A percentile compares a stretch with the other conserved stretches of the same genome.
Conservation (phyloP, 2,888 invertebrate genomes). For the Leptopterna dolabrata region DNA sequence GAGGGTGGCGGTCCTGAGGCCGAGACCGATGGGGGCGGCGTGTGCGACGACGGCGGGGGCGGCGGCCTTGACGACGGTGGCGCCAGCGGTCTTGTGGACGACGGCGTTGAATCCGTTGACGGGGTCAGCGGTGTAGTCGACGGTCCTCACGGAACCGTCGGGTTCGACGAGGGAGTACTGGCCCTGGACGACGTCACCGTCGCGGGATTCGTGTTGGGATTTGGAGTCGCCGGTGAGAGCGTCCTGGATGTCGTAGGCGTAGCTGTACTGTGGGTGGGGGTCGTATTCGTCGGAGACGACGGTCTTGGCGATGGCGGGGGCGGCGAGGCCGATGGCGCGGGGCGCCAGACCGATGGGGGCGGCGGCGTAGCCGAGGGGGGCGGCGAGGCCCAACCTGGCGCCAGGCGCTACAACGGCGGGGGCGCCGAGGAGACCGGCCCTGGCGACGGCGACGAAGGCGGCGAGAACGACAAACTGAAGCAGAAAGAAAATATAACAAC, state of each 20-base stretch:
- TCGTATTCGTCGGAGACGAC: constrained; percentile 37
- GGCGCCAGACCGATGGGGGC: constrained; percentile 36
- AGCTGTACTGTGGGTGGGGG: constrained; percentile 50
- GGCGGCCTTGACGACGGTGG: constrained; percentile 14
- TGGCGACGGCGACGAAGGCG: constrained; percentile 58
- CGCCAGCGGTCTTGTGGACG: constrained; percentile 7
- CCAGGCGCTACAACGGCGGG: constrained; percentile 57
- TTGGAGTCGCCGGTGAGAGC: constrained; percentile 43
- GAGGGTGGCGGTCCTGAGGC: constrained; percentile 4
- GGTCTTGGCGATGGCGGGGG: constrained; percentile 53
- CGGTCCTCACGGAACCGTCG: constrained; percentile 30
- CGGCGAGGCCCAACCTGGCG: constrained; percentile 9
- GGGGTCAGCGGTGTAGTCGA: constrained; percentile 9
- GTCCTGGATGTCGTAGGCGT: constrained; percentile 57
- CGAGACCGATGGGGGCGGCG: background rate
- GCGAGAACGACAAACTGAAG: constrained; percentile 58
- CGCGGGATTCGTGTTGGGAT: constrained; percentile 46
- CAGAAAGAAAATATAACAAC: background rate
- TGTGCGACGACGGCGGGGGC: constrained; percentile 3
- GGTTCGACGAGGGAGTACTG: constrained; percentile 51
- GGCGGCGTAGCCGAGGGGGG: constrained; percentile 16
- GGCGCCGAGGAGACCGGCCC: constrained; percentile 57
- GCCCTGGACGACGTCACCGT: constrained; percentile 48
- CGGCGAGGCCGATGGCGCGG: constrained; percentile 55
- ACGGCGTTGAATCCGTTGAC: constrained; percentile 32